Conservation (phyloP, 2,113 vertebrate genomes). For the Sakesphorus luctuosus region DNA sequence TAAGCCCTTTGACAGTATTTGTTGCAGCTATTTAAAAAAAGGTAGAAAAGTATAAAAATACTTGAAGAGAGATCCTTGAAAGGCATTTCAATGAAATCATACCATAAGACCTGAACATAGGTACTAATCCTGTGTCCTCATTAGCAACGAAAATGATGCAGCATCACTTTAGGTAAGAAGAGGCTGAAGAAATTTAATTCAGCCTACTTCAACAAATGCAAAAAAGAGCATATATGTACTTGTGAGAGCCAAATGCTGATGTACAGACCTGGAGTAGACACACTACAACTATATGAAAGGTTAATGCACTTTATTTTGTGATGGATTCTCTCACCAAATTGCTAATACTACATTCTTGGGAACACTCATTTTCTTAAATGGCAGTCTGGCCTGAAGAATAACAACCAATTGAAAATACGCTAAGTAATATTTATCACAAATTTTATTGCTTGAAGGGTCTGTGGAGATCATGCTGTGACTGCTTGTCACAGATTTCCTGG, state of each 20-base stretch:
- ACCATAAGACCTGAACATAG: not conserved
- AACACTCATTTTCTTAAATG: not conserved
- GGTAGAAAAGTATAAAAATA: not conserved
- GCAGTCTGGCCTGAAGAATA: not conserved
- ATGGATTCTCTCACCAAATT: not conserved
- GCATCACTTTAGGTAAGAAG: not conserved
- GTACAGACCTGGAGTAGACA: not conserved
- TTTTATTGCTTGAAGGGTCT: not conserved
- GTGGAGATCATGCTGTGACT: not conserved
- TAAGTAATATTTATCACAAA: not conserved
- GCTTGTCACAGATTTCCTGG: not conserved
- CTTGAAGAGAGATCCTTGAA: not conserved
- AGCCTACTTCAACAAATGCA: not conserved
- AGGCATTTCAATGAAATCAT: not conserved
- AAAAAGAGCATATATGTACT: not conserved
- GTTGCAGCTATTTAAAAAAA: not conserved
- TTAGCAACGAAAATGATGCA: not conserved
- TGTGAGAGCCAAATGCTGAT: not conserved
- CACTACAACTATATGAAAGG: not conserved
- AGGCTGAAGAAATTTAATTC: not conserved
- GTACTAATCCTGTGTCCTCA: not conserved
- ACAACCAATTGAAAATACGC: not conserved
- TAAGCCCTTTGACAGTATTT: not conserved
- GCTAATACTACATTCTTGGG: not conserved
- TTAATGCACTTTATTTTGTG: not conserved